Evolutionary conservation across 2,888 invertebrate genomes (phyloP), one percentile per base, ranked within the genome.

Genomic region (Dryadula phaetusa): DNA sequence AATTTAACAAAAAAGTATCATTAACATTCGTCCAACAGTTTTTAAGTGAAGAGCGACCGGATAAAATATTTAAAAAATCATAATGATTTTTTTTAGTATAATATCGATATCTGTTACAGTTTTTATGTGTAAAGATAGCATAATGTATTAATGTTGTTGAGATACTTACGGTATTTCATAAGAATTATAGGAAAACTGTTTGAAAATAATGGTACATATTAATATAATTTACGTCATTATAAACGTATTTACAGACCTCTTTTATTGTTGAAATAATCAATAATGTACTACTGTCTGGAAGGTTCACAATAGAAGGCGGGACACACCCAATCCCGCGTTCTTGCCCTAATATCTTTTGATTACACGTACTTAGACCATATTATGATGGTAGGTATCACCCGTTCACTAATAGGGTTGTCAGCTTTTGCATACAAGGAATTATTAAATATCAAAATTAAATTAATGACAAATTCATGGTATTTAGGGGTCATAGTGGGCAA

Each of bases 261-360:
- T 44, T 42, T 28, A 28, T 32, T 18, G 60, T 44, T 20, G 25
- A 14, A 18, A 1, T 10, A 16, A 42, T 60, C 44, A 73, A 76
- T 76, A 76, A 74, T 72, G 72, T 74, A 76, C 73, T 74, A 76
- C 69, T 73, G 75, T 73, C 74, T 75, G 75, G 72, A 75, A 70
- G 67, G 74, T 72, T 72, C 73, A 73, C 73, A 74, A 76, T 77
- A 77, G 75, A 72, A 75, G 78, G 78, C 75, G 72, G 71, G 71
- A 78, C 80, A 79, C 81, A 79, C 80, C 81, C 77, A 72, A 72
- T 64, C 71, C 77, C 72, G 79, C 81, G 78, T 80, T 79, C 79
- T 78, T 81, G 80, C 75, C 74, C 78, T 71, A 80, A 75, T 79
- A 79, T 77, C 77, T 74, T 75, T 76, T 69, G 75, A 70, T 70